Base-by-base conservation (phyloP, 2,888 invertebrate genomes). In the Lasioglossum marginatum region DNA sequence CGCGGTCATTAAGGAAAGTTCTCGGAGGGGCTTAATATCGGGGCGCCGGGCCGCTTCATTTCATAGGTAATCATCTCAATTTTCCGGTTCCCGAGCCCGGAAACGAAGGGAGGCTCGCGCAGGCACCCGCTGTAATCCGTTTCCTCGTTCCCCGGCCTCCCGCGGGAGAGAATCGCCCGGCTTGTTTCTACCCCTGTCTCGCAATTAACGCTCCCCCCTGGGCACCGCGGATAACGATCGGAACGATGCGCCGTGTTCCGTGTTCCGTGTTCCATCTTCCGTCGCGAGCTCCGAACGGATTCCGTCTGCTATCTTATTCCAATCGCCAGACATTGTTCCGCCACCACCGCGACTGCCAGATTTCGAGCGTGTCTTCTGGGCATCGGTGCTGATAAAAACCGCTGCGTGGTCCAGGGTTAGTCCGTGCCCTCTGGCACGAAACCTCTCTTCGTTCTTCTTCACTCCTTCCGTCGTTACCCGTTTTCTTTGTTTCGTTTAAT, bases 1-100 rank as follows among this genome's bases (percentile, higher is more conserved):
- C 83, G 79, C 82, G 86, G 74, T 86, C 86, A 87, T 90, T 90
- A 89, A 89, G 87, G 85, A 83, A 91, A 88, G 66, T 84, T 86
- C 77, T 70, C 37, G 31, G 48, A 31, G 60, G 70, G n/a, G 77
- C 79, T 80, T 72, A 75, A 79, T 83, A 82, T 88, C 82, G 81
- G 75, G 76, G 68, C 63, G 63, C 19, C 63, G 63, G 75, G 52
- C 40, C 76, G 88, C 66, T 86, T 87, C 82, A 66, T 87, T 85
- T 88, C 85, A 80, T 86, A 86, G 87, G 80, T 87, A 90, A 91
- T 87, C 87, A 83, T 87, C 80, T 79, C 66, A 85, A 86, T 87
- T 89, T 89, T 89, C 83, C 88, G 87, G 86, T 85, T 76, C 81
- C 85, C 86, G 79, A 68, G 76, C 43, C 77, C 86, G 86, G 88